Conservation (phyloP, 2,888 invertebrate genomes). For the Sarcophaga carnaria region DNA sequence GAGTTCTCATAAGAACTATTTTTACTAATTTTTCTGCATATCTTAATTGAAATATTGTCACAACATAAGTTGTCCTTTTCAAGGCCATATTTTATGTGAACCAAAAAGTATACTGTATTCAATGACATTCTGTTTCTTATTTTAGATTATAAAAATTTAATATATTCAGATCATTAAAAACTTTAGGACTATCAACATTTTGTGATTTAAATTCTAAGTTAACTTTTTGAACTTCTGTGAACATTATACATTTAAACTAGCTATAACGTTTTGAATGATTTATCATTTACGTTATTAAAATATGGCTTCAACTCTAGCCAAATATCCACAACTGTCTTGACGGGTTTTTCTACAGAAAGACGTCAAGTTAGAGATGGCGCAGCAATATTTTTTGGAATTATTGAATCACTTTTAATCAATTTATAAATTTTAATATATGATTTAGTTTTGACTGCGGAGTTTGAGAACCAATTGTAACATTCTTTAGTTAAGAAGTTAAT, state of each 20-base stretch:
- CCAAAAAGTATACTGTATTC: too few relatives aligned
- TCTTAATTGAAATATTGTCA: too few relatives aligned
- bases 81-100: too few relatives aligned
- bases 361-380: conserved; percentile 1
- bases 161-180: too few relatives aligned
- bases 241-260: background rate
- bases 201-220: too few relatives aligned
- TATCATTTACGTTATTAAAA: conserved; percentile 11
- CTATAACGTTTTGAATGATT: background rate
- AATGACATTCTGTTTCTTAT: too few relatives aligned
- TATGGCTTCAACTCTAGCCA: conserved; percentile 12
- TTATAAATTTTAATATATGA: conserved; percentile 7
- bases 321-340: conserved; percentile 12
- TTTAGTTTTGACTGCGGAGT: conserved; percentile 4
- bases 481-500: conserved; percentile 1
- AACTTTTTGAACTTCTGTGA: too few relatives aligned
- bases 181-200: too few relatives aligned
- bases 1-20: too few relatives aligned
- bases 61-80: too few relatives aligned
- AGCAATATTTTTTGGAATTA: conserved; percentile 9
- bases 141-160: too few relatives aligned
- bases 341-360: conserved; percentile 20
- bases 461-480: background rate
- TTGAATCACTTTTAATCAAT: background rate
- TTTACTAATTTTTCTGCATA: too few relatives aligned